phyloP scores from a whole-genome alignment of 2,888 invertebrate genomes.

The Andrena chrysosceles region DNA sequence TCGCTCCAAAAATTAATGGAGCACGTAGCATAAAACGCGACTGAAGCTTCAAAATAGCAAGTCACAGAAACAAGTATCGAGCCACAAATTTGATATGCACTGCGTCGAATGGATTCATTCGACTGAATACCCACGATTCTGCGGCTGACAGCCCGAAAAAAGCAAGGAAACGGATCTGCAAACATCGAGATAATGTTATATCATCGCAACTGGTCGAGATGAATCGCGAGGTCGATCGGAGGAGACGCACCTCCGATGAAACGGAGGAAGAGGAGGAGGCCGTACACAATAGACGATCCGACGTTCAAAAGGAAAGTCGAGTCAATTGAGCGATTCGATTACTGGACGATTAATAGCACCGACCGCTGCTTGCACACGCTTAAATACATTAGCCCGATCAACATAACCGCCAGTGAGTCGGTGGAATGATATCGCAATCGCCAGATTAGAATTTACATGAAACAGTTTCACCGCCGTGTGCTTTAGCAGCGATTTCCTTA shows the following conservation, averaged over 20 bases:
- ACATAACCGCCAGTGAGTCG: constrained; percentile 66
- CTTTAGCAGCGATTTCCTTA: background rate
- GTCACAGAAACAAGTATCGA: too few relatives aligned
- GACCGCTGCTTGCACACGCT: constrained; percentile 61
- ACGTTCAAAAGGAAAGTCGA: constrained; percentile 70
- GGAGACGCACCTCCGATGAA: constrained; percentile 45
- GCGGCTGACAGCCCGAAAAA: background rate
- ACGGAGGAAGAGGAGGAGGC: constrained; percentile 41
- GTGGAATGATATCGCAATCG: constrained; percentile 65
- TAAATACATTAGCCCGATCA: constrained; percentile 70
- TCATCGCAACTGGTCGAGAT: constrained; percentile 5
- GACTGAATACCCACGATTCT: too few relatives aligned
- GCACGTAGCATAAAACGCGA: too few relatives aligned
- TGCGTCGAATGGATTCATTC: too few relatives aligned
- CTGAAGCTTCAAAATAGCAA: too few relatives aligned
- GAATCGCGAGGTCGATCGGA: constrained; percentile 23
- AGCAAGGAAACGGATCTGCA: background rate
- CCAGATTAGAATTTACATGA: constrained; percentile 65
- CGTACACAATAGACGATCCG: constrained; percentile 51
- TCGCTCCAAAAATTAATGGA: too few relatives aligned
- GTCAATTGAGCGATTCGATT: constrained; percentile 75
- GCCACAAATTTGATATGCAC: too few relatives aligned
- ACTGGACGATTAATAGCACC: constrained; percentile 70
- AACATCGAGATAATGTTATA: constrained; percentile 2
- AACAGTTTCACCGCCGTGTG: constrained; percentile 44